These are phyloP conservation scores for Puma concolor DNA, from an alignment of 2,113 vertebrate species.

Conservation along the genomic window DNA sequence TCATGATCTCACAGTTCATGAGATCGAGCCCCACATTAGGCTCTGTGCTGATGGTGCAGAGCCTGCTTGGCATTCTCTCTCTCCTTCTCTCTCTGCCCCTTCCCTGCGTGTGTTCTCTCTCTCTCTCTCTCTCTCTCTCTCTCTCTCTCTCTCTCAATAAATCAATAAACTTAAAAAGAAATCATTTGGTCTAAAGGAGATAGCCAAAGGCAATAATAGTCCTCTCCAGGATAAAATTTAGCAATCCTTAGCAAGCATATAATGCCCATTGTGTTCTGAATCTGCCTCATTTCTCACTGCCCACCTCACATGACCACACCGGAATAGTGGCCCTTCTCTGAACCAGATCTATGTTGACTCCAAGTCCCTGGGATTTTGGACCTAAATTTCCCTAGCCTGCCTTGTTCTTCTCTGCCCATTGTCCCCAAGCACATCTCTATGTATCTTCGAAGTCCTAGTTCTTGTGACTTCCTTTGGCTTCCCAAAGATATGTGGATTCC, in stretches of 20 bases:
- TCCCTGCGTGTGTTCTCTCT: too few species aligned
- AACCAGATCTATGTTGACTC: neutral
- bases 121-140: too few species aligned
- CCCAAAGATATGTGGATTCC: neutral
- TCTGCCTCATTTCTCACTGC: neutral
- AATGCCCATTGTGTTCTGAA: neutral
- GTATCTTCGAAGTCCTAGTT: neutral
- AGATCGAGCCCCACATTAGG: too few species aligned
- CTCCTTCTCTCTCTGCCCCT: too few species aligned
- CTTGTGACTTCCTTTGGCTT: neutral
- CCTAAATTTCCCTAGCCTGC: neutral
- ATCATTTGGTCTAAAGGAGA: neutral
- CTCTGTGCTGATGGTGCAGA: too few species aligned
- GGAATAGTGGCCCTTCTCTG: neutral
- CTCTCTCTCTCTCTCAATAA: too few species aligned
- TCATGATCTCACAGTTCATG: too few species aligned
- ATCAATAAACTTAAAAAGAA: neutral
- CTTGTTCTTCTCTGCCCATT: neutral
- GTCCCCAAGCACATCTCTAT: neutral
- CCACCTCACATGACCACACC: neutral
- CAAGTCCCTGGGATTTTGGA: neutral
- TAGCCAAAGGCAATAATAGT: neutral
- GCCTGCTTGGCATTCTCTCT: too few species aligned
- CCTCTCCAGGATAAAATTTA: neutral
- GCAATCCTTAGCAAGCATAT: neutral